These are phyloP conservation scores for Trematomus bernacchii DNA, from an alignment of 2,797 vertebrate species.

Conservation along the genomic window DNA sequence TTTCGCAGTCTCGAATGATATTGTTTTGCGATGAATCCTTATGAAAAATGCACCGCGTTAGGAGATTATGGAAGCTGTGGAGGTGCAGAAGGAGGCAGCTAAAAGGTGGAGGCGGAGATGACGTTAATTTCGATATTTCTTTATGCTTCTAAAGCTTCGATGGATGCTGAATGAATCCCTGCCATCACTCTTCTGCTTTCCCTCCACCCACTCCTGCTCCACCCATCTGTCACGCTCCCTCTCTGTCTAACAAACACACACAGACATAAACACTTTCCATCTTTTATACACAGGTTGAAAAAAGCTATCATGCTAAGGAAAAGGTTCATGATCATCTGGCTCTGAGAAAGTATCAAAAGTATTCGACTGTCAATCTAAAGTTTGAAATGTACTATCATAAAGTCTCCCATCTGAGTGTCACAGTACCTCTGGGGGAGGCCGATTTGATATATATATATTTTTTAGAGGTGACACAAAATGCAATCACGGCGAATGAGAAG, in stretches of 20 bases:
- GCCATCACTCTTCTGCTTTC: slow-evolving; percentile 52
- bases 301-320: slow-evolving; percentile 20
- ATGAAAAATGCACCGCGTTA: slow-evolving; percentile 79
- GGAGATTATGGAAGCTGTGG: slow-evolving; percentile 62
- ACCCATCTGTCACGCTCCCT: slow-evolving; percentile 21
- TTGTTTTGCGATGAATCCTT: slow-evolving; percentile 83
- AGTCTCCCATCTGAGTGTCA: slow-evolving; percentile 37
- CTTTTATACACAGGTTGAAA: slow-evolving; percentile 13
- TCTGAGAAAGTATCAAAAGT: slow-evolving; percentile 8
- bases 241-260: slow-evolving; percentile 23
- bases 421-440: slow-evolving; percentile 10
- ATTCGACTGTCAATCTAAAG: slow-evolving; percentile 36
- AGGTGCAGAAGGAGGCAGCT: slow-evolving; percentile 45
- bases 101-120: slow-evolving; percentile 55
- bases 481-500: slow-evolving; percentile 78
- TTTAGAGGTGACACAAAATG: slow-evolving; percentile 83
- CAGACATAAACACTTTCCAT: slow-evolving; percentile 21
- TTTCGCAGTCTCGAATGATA: slow-evolving; percentile 79
- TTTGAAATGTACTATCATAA: slow-evolving; percentile 44
- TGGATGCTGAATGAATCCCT: slow-evolving; percentile 69
- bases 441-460: slow-evolving; percentile 5
- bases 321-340: slow-evolving; percentile 11
- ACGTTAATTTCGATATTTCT: slow-evolving; percentile 5
- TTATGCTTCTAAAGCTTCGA: slow-evolving; percentile 38
- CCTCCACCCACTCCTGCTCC: slow-evolving; percentile 57